Evolutionary conservation across 1,140 invertebrate species (phyloP).

Genomic region (Scaptomyza montana): DNA sequence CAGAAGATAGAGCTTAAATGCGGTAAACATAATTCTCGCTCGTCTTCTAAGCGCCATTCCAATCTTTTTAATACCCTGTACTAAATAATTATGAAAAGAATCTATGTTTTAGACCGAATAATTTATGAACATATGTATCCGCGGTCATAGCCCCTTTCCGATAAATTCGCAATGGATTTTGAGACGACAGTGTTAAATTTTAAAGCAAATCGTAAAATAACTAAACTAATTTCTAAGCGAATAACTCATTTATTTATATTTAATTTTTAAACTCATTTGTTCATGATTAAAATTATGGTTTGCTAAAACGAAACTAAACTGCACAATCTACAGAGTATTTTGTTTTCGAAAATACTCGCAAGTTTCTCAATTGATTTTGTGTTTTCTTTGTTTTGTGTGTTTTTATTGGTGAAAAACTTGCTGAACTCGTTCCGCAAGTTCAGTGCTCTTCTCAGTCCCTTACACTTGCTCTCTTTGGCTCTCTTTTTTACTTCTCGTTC

Average conservation of each 20-base stretch:
- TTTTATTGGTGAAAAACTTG: slow-evolving; percentile 27
- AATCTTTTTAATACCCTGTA: slow-evolving; percentile 28
- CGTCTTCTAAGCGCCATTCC: slow-evolving; percentile 31
- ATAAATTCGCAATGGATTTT: too few relatives aligned
- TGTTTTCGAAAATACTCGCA: neutral
- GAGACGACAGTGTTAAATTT: too few relatives aligned
- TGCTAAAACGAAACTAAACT: too few relatives aligned
- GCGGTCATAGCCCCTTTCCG: too few relatives aligned
- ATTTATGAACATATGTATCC: too few relatives aligned
- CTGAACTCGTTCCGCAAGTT: slow-evolving; percentile 45
- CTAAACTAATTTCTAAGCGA: too few relatives aligned
- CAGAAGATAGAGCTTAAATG: neutral
- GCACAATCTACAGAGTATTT: neutral
- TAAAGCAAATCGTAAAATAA: too few relatives aligned
- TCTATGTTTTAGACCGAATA: too few relatives aligned
- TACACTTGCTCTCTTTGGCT: neutral
- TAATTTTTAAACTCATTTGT: too few relatives aligned
- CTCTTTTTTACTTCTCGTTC: neutral
- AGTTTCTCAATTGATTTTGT: neutral
- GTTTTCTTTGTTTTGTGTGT: slow-evolving; percentile 6
- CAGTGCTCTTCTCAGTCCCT: slow-evolving; percentile 4
- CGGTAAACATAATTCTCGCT: slow-evolving; percentile 1
- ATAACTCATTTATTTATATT: too few relatives aligned
- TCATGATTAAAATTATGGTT: too few relatives aligned
- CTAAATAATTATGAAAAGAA: too few relatives aligned